These are phyloP conservation scores for Leptinotarsa juncta DNA, from an alignment of 2,888 invertebrate species.

Conservation along the genomic window DNA sequence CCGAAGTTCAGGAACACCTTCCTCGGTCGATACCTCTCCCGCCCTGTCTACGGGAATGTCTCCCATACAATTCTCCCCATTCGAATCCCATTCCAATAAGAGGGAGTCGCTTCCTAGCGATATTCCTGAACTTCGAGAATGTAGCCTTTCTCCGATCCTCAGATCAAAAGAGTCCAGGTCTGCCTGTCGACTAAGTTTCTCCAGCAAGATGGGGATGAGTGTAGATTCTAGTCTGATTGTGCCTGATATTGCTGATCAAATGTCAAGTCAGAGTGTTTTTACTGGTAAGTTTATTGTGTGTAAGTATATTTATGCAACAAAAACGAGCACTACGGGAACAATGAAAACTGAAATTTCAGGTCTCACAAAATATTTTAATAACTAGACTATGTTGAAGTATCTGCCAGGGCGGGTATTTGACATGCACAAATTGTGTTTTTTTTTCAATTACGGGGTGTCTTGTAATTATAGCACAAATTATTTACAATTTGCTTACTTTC, in stretches of 20 bases:
- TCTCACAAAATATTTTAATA: too few species aligned
- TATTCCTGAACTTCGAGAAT: slow-evolving; percentile 50
- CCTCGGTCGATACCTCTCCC: slow-evolving; percentile 50
- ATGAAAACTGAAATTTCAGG: too few species aligned
- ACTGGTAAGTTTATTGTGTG: too few species aligned
- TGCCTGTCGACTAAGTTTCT: slow-evolving; percentile 65
- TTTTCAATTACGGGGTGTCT: too few species aligned
- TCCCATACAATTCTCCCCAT: slow-evolving; percentile 56
- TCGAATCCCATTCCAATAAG: slow-evolving; percentile 33
- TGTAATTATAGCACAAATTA: too few species aligned
- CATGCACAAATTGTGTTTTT: too few species aligned
- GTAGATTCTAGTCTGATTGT: slow-evolving; percentile 52
- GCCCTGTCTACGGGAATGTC: slow-evolving; percentile 54
- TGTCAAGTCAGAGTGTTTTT: slow-evolving; percentile 36
- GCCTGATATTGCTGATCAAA: slow-evolving; percentile 63
- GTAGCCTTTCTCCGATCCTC: slow-evolving; percentile 55
- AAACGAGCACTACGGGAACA: too few species aligned
- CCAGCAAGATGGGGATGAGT: slow-evolving; percentile 49
- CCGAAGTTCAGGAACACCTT: slow-evolving; percentile 16
- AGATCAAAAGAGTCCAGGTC: slow-evolving; percentile 63
- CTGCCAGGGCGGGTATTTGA: too few species aligned
- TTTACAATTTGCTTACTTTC: too few species aligned
- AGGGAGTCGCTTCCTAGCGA: slow-evolving; percentile 41
- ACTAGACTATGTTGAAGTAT: too few species aligned
- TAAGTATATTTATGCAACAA: too few species aligned